Percentiles rank a stretch among this genome's conserved stretches.
Conservation (phyloP, 2,888 invertebrate species). For the Drosophila pegasa region DNA sequence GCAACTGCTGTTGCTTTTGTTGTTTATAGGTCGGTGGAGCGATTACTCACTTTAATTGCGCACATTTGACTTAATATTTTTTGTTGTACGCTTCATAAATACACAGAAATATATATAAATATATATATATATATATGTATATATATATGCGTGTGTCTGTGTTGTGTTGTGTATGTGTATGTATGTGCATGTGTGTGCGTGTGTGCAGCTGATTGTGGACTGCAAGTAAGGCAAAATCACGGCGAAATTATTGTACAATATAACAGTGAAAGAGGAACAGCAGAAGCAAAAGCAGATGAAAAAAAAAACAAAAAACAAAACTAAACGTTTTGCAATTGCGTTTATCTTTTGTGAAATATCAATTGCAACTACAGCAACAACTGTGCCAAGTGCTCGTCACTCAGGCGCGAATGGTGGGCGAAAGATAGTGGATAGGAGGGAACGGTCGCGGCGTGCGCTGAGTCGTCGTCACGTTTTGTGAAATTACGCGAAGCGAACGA, state of each 20-base stretch:
- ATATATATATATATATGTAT: no score
- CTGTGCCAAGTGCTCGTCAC: conserved; percentile 53
- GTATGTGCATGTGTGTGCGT: no score
- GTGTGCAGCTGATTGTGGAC: conserved; percentile 13
- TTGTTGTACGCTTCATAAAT: conserved; percentile 54
- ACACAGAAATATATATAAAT: conserved; percentile 10
- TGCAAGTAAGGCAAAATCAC: conserved; percentile 53
- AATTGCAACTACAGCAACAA: conserved; percentile 60
- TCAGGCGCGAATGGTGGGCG: conserved; percentile 28
- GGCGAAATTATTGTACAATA: conserved; percentile 54
- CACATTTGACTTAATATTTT: conserved; percentile 72
- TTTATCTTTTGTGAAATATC: conserved; percentile 78
- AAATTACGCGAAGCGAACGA: conserved; percentile 70
- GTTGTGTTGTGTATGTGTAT: no score
- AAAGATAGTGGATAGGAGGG: conserved; percentile 3
- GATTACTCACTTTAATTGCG: conserved; percentile 77
- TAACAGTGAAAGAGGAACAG: conserved; percentile 35
- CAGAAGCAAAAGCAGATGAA: conserved; percentile 19
- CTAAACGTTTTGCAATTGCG: conserved; percentile 72
- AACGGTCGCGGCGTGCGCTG: conserved; percentile 21
- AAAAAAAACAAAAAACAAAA: conserved; percentile 31
- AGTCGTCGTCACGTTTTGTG: conserved; percentile 74
- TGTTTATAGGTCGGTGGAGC: conserved; percentile 52
- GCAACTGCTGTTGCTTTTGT: conserved; percentile 28
- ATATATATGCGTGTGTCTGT: no score